Evolutionary conservation across 2,113 vertebrate genomes (phyloP).

Genomic region (Grallaria varia): DNA sequence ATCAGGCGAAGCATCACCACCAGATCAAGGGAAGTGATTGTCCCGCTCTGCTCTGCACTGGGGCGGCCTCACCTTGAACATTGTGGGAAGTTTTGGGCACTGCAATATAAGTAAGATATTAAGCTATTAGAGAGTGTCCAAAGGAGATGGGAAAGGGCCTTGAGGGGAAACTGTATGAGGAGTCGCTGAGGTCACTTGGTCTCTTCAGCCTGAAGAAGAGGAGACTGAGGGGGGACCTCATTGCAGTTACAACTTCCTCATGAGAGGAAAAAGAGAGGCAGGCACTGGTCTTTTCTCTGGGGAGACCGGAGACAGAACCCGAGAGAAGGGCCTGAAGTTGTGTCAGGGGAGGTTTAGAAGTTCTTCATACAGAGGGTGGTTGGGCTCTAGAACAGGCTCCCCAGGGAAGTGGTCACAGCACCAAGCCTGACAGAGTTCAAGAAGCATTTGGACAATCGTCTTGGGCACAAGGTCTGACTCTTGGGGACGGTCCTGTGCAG

Average conservation of each 20-base stretch:
- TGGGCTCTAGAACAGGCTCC: neutral
- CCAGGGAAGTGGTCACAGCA: neutral
- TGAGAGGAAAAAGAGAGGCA: neutral
- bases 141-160: neutral
- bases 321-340: neutral
- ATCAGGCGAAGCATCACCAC: neutral
- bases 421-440: neutral
- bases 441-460: neutral
- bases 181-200: neutral
- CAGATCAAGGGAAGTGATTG: neutral
- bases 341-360: neutral
- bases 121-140: neutral
- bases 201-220: neutral
- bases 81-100: neutral
- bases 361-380: neutral
- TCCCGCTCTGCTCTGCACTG: neutral
- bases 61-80: neutral
- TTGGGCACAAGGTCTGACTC: neutral
- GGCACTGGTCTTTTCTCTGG: neutral
- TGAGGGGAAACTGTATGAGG: neutral
- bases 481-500: neutral
- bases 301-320: neutral
- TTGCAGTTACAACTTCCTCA: neutral
- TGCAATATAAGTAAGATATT: neutral
- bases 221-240: neutral